phyloP scores from a whole-genome alignment of 2,797 vertebrate species.

The Peromyscus attwateri region DNA sequence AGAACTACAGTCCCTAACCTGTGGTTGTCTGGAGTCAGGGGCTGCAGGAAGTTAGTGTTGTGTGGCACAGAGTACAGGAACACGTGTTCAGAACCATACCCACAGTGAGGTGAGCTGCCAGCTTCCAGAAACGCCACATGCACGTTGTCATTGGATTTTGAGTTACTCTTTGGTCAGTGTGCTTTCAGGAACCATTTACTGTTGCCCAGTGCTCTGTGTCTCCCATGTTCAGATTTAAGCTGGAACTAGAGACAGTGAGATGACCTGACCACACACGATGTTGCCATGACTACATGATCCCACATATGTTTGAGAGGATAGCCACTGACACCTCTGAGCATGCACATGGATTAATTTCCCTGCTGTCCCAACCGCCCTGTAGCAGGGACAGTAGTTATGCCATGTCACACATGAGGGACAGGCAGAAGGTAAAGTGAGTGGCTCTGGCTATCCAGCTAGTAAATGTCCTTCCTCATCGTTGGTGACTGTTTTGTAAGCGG shows the following conservation, averaged over 20 bases:
- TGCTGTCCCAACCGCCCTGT: neutral
- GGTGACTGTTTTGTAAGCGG: neutral
- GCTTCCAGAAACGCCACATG: neutral
- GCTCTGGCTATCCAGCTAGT: neutral
- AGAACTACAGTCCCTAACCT: neutral
- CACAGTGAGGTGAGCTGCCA: neutral
- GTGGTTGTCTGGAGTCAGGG: neutral
- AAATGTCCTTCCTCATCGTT: neutral
- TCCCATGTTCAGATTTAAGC: neutral
- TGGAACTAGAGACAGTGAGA: neutral
- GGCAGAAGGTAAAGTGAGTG: neutral
- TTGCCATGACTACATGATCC: neutral
- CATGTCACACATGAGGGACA: neutral
- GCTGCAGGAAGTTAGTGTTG: too few species aligned
- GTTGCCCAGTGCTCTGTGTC: neutral
- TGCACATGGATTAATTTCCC: neutral
- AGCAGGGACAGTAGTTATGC: neutral
- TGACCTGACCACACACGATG: neutral
- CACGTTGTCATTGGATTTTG: neutral
- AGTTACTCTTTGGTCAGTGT: neutral
- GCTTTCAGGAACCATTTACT: neutral
- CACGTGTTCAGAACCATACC: neutral
- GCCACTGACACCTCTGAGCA: neutral
- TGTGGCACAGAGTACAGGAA: neutral
- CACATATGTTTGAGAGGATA: neutral